These are phyloP conservation scores for Diplolepis rosae DNA, from an alignment of 2,888 invertebrate genomes.

Conservation along the genomic window DNA sequence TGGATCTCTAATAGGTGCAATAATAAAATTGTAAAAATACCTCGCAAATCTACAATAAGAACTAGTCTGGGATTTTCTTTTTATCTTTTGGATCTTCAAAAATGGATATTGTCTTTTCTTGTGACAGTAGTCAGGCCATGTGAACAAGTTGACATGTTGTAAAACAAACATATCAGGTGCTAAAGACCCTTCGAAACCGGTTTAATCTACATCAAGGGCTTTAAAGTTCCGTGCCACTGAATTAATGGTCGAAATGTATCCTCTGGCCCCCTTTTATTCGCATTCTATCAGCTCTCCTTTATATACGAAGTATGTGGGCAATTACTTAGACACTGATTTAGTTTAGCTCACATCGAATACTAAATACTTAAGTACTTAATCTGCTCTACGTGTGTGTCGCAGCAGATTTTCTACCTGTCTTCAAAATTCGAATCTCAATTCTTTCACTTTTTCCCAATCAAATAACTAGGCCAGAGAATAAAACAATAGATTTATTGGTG, in stretches of 20 bases:
- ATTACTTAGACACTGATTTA: slow-evolving; percentile 17
- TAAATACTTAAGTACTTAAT: slow-evolving; percentile 30
- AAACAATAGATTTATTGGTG: not conserved
- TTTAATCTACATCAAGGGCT: slow-evolving; percentile 31
- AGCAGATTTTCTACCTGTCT: slow-evolving; percentile 4
- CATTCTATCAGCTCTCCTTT: slow-evolving; percentile 29
- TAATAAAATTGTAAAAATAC: not conserved
- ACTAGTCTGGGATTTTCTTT: not conserved
- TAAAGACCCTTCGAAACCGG: slow-evolving; percentile 29
- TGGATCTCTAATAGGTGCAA: not conserved
- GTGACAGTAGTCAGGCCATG: not conserved
- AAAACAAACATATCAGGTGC: slow-evolving; percentile 21
- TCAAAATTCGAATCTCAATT: not conserved
- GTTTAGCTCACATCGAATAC: slow-evolving; percentile 10
- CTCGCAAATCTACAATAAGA: not conserved
- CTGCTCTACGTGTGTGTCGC: slow-evolving; percentile 17
- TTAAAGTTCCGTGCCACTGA: slow-evolving; percentile 23
- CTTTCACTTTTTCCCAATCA: not conserved
- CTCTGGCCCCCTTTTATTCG: slow-evolving; percentile 19
- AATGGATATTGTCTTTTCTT: slow-evolving; percentile 10
- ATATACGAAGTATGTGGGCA: slow-evolving; percentile 9
- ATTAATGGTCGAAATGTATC: slow-evolving; percentile 29
- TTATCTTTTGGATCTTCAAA: not conserved
- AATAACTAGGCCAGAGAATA: not conserved
- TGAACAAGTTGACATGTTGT: slow-evolving; percentile 9